These are phyloP conservation scores for Leucoraja erinaceus DNA, from an alignment of 2,113 vertebrate species.

Conservation along the genomic window DNA sequence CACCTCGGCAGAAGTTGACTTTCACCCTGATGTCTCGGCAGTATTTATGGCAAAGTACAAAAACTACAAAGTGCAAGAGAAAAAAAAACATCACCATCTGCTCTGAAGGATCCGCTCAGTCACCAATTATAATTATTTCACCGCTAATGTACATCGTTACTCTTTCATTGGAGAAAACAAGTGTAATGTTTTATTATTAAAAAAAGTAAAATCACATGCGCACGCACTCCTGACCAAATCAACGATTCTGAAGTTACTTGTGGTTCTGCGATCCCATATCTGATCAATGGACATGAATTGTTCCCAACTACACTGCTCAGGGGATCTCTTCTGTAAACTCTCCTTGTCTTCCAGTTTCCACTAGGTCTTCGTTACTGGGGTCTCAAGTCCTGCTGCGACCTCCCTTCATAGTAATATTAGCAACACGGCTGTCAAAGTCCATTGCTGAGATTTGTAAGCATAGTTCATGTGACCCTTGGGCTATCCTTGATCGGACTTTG, in stretches of 20 bases:
- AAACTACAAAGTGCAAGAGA: not conserved
- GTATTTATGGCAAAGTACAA: not conserved
- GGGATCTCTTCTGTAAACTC: not conserved
- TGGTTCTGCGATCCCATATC: not conserved
- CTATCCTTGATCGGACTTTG: no score
- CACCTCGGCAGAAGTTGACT: not conserved
- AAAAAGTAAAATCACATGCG: not conserved
- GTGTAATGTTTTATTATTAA: not conserved
- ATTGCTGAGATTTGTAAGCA: not conserved
- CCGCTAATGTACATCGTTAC: not conserved
- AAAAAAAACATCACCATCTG: not conserved
- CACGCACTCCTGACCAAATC: not conserved
- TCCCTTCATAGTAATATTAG: slow-evolving; percentile 2
- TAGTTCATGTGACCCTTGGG: not conserved
- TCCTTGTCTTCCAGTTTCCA: not conserved
- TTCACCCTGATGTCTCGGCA: not conserved
- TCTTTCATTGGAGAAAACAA: not conserved
- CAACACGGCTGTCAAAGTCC: no score
- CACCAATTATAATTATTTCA: not conserved
- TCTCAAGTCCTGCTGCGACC: not conserved
- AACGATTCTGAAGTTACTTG: not conserved
- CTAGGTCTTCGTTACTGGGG: not conserved
- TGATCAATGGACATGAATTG: not conserved
- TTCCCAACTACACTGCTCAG: not conserved
- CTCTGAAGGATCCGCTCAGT: not conserved